Evolutionary conservation across 2,113 vertebrate genomes (phyloP), one percentile per base, ranked within the genome.

Genomic region (Scophthalmus maximus): DNA sequence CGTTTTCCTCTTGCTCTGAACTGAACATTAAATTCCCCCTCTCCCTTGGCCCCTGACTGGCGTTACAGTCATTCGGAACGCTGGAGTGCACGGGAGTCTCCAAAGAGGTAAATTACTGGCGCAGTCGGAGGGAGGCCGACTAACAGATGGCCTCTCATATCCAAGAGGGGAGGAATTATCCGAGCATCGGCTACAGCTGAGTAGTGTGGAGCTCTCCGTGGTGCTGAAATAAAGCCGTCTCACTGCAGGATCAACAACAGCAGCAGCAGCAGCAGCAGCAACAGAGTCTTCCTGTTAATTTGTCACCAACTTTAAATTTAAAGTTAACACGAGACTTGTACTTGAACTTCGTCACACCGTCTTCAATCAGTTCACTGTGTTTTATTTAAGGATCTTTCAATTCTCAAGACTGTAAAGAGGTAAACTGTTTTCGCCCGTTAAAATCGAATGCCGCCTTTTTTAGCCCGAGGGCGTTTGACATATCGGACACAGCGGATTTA

Each of bases 191-290:
- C 52, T 47, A 15, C 11, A 0, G 40, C 62, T 40, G 65, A 62
- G 77, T 15, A 27, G 57, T 53, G 50, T 3, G 56, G 78, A 77
- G 73, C 88, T 92, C 74, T 85, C 88, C 79, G 1, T 68, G 87
- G 90, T 90, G 34, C 88, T 91, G 86, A 88, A 90, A 59, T 42
- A 11, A 76, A 69, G 60, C 32, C 29, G 3, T 67, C 50, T 64
- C 58, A 29, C 61, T 36, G 14, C n/a, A 26, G 25, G 11, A 40
- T 71, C 30, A 57, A 57, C n/a, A 42, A 3, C 17, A 44, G 42
- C 14, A n/a, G 18, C 42, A 8, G 32, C 32, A 34, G 32, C 42
- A 46, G 1, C 11, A 7, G 8, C 1, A 47, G 22, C 3, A 29
- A 55, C 3, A 23, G 23, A 22, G 17, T 25, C 46, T 66, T 46